Percentiles rank a stretch among this genome's conserved stretches.
phyloP scores from a whole-genome alignment of 2,888 invertebrate species.

The Macrophya alboannulata region DNA sequence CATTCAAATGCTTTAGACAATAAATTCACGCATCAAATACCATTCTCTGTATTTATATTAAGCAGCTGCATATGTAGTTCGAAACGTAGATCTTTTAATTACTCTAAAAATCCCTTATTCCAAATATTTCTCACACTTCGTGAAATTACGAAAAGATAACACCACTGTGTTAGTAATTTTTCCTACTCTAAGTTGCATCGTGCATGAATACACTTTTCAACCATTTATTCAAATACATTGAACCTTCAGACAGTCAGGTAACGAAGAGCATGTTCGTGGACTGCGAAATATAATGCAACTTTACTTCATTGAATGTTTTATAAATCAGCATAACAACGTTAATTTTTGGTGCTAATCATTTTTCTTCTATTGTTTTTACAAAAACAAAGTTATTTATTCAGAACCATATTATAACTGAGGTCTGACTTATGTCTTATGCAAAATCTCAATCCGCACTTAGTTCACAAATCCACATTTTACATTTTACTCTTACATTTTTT shows the following conservation, averaged over 20 bases:
- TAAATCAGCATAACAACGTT: neutral
- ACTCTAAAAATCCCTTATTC: neutral
- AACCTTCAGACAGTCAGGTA: neutral
- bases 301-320: slow-evolving; percentile 53
- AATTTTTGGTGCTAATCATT: neutral
- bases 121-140: neutral
- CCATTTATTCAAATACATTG: neutral
- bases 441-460: neutral
- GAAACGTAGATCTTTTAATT: slow-evolving; percentile 3
- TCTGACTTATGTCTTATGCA: neutral
- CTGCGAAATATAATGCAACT: slow-evolving; percentile 24
- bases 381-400: neutral
- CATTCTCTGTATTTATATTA: neutral
- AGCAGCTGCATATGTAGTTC: neutral
- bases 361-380: neutral
- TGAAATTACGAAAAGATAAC: neutral
- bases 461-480: slow-evolving; percentile 43
- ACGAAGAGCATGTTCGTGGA: slow-evolving; percentile 9
- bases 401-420: neutral
- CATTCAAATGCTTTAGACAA: neutral
- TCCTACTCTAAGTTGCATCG: neutral
- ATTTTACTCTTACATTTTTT: slow-evolving; percentile 49
- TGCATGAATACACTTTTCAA: slow-evolving; percentile 6
- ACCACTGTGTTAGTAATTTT: neutral
- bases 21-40: neutral